Base-by-base conservation (phyloP, 2,113 vertebrate species). In the Cebus imitator region DNA sequence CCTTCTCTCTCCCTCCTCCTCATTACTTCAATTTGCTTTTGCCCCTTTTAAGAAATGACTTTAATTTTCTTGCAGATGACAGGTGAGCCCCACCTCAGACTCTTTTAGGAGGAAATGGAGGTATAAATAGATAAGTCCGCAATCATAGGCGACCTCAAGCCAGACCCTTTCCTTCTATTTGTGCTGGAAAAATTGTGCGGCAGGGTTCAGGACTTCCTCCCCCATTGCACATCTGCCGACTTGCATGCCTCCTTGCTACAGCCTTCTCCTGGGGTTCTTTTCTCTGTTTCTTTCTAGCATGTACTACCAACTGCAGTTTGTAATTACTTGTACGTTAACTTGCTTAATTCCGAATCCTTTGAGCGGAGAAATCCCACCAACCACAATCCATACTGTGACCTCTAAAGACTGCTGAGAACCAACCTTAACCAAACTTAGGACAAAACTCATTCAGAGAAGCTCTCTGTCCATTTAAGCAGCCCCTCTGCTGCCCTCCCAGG, bases 401-500 rank as follows among this genome's bases (percentile, higher is more conserved):
- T 97, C 30, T 17, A 4, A 82, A 58, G 95, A 20, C 30, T 81
- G 72, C 97, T 86, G 97, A 43, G 96, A 95, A 97, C 76, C 95
- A 96, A 79, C 86, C 86, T 95, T 91, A 81, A 64, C 76, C 95
- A 97, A 98, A 97, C 43, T 83, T 3, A 84, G 86, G 93, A 83
- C 90, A 94, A 98, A 98, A 97, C 97, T 98, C 97, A 95, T 97
- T 95, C 98, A 78, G 97, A 98, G 96, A 97, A 98, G 98, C 86
- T 94, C 97, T 94, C 10, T 84, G 98, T 93, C 98, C 98, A 78
- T 97, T 97, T 96, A 98, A 97, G 98, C 97, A 98, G 96, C 98
- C 97, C 98, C 98, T 95, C 70, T 90, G 97, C 98, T 98, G 96
- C 96, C 98, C 97, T 99, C 98, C 98, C 94, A 94, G 98, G 98